Evolutionary conservation across 1,140 invertebrate species (phyloP).

Genomic region (Panonychus citri): DNA sequence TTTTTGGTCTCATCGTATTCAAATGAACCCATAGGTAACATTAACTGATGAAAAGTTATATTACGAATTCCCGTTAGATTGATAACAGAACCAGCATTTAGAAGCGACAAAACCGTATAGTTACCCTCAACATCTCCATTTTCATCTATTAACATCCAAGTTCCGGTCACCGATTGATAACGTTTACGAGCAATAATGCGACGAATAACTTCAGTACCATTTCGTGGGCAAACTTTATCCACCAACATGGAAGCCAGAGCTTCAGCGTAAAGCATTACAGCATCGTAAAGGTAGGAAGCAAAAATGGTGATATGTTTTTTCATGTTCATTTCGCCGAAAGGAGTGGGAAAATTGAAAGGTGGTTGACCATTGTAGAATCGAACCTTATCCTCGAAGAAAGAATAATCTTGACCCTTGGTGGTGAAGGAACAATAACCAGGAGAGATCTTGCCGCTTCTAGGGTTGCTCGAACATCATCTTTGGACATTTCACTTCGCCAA

Average conservation of each 20-base stretch:
- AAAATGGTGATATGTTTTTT: conserved; percentile 52
- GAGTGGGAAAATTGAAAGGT: conserved; percentile 44
- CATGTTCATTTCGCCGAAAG: not conserved
- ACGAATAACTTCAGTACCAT: conserved; percentile 24
- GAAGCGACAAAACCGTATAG: conserved; percentile 65
- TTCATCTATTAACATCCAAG: conserved; percentile 63
- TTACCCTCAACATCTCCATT: conserved; percentile 89
- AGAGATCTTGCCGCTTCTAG: conserved; percentile 39
- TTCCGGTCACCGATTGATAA: conserved; percentile 49
- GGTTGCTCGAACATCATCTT: conserved; percentile 12
- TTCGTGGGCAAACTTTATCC: conserved; percentile 16
- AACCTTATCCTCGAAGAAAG: conserved; percentile 47
- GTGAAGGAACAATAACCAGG: conserved; percentile 57
- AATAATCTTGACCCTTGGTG: conserved; percentile 43
- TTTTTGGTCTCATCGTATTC: conserved; percentile 8
- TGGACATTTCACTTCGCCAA: conserved; percentile 31
- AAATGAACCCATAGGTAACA: conserved; percentile 14
- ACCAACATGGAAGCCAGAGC: conserved; percentile 41
- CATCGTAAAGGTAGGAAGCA: conserved; percentile 87
- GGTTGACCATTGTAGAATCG: conserved; percentile 42
- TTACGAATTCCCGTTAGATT: not conserved
- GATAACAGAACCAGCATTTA: not conserved
- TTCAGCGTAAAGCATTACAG: conserved; percentile 66
- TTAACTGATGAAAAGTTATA: not conserved
- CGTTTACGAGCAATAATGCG: conserved; percentile 16